Conservation (phyloP, 2,797 vertebrate species). For the Dipus sagitta region DNA sequence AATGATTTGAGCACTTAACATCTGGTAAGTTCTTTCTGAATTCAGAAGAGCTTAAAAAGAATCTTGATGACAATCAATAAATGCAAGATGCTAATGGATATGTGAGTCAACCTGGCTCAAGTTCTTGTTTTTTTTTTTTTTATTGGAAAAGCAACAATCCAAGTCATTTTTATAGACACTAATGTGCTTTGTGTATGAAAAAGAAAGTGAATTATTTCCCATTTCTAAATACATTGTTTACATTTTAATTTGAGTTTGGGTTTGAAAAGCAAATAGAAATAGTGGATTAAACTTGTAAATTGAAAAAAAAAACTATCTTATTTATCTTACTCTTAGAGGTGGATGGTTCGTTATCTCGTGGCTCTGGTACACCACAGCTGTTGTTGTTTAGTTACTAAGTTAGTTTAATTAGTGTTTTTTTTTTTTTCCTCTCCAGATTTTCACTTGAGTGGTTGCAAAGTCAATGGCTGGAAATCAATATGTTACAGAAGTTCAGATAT, state of each 20-base stretch:
- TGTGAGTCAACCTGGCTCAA: conserved; percentile 39
- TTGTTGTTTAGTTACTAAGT: conserved; percentile 62
- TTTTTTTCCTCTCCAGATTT: conserved; percentile 55
- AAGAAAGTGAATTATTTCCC: conserved; percentile 52
- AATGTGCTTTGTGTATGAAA: conserved; percentile 48
- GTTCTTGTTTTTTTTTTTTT: conserved; percentile 69
- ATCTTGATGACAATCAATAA: conserved; percentile 25
- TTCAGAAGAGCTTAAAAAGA: conserved; percentile 59
- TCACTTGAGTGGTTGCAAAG: conserved; percentile 60
- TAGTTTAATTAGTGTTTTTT: conserved; percentile 69
- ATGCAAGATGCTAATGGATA: conserved; percentile 42
- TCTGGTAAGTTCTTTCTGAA: conserved; percentile 41
- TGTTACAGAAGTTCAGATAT: conserved; percentile 49
- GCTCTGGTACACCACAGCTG: background rate
- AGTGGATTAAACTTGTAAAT: background rate
- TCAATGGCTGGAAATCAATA: conserved; percentile 41
- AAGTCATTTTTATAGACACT: conserved; percentile 62
- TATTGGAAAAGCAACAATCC: conserved; percentile 60
- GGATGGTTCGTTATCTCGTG: conserved; percentile 51
- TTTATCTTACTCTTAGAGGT: conserved; percentile 46
- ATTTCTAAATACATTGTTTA: conserved; percentile 68
- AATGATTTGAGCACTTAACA: conserved; percentile 34
- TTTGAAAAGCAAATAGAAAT: conserved; percentile 51
- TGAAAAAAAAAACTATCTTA: conserved; percentile 61
- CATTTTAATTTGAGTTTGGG: conserved; percentile 68